Evolutionary conservation across 2,113 vertebrate species (phyloP).

Genomic region (Serilophus lunatus): DNA sequence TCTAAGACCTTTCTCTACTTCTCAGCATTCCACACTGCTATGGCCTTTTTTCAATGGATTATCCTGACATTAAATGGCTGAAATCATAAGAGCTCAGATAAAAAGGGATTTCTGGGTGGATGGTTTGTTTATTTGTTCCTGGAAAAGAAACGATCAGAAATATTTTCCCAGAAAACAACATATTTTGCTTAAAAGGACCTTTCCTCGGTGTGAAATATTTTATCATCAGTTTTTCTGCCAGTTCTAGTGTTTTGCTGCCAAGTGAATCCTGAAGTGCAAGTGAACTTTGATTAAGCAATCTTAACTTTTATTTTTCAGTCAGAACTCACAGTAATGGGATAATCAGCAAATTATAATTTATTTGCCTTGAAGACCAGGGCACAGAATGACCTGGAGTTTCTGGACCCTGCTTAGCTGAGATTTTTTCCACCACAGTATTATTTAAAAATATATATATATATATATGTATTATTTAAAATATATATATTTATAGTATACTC

Average conservation of each 20-base stretch:
- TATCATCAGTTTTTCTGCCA: background rate
- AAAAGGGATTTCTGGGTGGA: background rate
- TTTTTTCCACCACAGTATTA: background rate
- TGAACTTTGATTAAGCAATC: background rate
- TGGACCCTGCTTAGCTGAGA: background rate
- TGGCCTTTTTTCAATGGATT: background rate
- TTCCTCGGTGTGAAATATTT: background rate
- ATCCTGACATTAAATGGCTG: background rate
- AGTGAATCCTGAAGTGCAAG: background rate
- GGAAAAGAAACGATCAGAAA: background rate
- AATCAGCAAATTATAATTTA: background rate
- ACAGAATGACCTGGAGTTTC: background rate
- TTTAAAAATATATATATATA: background rate
- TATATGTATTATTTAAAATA: no score
- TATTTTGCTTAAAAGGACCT: background rate
- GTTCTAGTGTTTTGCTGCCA: background rate
- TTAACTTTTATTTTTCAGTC: background rate
- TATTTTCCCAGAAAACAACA: background rate
- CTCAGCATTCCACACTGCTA: background rate
- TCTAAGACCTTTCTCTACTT: background rate
- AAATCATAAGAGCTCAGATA: background rate
- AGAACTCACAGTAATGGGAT: background rate
- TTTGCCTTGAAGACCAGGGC: background rate
- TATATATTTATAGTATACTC: background rate
- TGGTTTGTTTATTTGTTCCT: conserved; percentile 1